Evolutionary conservation across 2,888 invertebrate genomes (phyloP), one percentile per base, ranked within the genome.

Genomic region (Synanthedon myopaeformis): DNA sequence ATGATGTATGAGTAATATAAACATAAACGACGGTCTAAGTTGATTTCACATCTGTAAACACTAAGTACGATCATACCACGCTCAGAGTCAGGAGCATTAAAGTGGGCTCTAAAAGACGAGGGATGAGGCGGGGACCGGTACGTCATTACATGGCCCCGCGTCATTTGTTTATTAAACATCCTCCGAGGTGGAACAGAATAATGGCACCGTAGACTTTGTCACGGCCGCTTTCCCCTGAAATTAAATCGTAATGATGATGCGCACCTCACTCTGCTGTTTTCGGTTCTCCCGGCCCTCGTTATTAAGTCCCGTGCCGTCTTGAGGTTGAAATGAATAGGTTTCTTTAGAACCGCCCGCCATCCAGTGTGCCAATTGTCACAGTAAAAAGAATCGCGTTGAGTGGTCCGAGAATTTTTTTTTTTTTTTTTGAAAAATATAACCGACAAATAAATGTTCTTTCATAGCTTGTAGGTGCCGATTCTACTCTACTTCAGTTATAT

Each of bases 121-220:
- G 62, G 64, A 68, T 69, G 70, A 72, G 69, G 68, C 70, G 67
- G 67, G 35, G 65, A 71, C 68, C 72, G 69, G 71, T 69, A 70
- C 77, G 74, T 79, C 82, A 80, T 84, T 80, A 79, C 74, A 70
- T 72, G 67, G 72, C 71, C 79, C 77, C 78, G 79, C 81, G 78
- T 84, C 84, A 84, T 85, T 84, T 84, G 85, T 84, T 84, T 84
- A 84, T 83, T 81, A 85, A 85, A 82, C 83, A 82, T 79, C 80
- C 82, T 78, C 74, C 74, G 77, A 82, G 82, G 82, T 81, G 80
- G 82, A 83, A 84, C 79, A 73, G 75, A 79, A 84, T 85, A 86
- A 86, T 85, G 81, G 82, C 70, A 68, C 64, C 69, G 74, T 72
- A 78, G 84, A 82, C 82, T 82, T 83, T 81, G 84, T 82, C 82